Conservation (phyloP, 2,888 invertebrate species). For the Epinotia bilunana region DNA sequence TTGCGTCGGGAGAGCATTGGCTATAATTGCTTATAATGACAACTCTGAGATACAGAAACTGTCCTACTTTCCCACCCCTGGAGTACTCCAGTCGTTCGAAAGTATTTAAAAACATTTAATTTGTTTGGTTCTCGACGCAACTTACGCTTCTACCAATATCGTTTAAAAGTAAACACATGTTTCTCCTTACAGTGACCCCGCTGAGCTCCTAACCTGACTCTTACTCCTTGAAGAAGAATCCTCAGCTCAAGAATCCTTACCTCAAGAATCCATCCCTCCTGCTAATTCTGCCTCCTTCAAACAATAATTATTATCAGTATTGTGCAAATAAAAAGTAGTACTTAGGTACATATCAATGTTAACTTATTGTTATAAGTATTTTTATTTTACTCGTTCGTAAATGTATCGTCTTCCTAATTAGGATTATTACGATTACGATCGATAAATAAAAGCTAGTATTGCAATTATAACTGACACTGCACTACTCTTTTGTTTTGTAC, state of each 20-base stretch:
- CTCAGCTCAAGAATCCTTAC: conserved; percentile 12
- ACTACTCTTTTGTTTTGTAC: too few species aligned
- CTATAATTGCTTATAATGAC: not conserved
- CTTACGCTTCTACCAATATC: not conserved
- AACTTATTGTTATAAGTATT: too few species aligned
- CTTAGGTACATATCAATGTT: not conserved
- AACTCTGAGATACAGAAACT: not conserved
- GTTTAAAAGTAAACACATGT: not conserved
- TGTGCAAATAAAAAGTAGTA: not conserved
- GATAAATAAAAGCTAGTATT: too few species aligned
- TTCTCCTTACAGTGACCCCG: conserved; percentile 16
- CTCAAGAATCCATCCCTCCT: conserved; percentile 4
- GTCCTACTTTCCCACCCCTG: not conserved
- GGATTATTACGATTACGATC: too few species aligned
- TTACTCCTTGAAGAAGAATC: not conserved
- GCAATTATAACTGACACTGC: too few species aligned
- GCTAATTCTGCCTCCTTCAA: not conserved
- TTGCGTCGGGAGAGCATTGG: conserved; percentile 9
- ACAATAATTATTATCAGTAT: not conserved
- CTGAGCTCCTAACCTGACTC: not conserved
- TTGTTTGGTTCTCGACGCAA: not conserved
- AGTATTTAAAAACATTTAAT: not conserved
- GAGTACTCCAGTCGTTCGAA: too few species aligned
- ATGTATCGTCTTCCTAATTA: too few species aligned
- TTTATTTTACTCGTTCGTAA: too few species aligned